A percentile compares a stretch with the other conserved stretches of the same genome.
Conservation (phyloP, 1,140 invertebrate species). For the Caenorhabditis inopinata region DNA sequence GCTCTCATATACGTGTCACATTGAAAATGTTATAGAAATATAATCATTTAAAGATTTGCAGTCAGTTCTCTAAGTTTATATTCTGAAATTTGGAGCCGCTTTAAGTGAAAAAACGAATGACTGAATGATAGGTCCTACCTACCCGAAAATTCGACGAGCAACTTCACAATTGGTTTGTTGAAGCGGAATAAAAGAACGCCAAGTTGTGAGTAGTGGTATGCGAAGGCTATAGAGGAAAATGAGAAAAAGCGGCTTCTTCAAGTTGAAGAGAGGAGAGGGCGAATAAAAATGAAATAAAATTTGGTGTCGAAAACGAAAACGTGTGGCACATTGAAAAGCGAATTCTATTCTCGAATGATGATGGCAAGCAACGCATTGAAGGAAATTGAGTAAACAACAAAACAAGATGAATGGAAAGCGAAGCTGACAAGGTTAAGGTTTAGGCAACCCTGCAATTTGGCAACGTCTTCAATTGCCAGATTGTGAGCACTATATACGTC, state of each 20-base stretch:
- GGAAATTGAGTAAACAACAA: constrained; percentile 14
- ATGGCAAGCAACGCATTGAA: background rate
- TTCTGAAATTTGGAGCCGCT: no score
- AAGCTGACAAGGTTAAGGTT: background rate
- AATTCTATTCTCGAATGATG: constrained; percentile 30
- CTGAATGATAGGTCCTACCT: no score
- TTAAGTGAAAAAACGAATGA: no score
- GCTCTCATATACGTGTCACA: no score
- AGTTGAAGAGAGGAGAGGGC: background rate
- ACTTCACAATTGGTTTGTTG: background rate
- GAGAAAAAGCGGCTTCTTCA: background rate
- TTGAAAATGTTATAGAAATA: no score
- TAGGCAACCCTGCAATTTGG: constrained; percentile 7
- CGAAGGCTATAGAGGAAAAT: background rate
- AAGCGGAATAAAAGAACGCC: constrained; percentile 29
- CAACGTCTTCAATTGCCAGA: background rate
- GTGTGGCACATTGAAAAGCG: background rate
- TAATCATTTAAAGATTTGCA: no score
- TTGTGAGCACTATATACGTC: no score
- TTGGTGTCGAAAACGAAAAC: background rate
- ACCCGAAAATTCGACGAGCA: constrained; percentile 14
- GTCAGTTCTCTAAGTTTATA: no score
- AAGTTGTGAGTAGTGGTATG: background rate
- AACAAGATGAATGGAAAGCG: background rate
- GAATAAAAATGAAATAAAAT: constrained; percentile 27